Percentiles rank a stretch among this genome's conserved stretches.
Conservation (phyloP, 2,797 vertebrate genomes). For the Forpus xanthops region DNA sequence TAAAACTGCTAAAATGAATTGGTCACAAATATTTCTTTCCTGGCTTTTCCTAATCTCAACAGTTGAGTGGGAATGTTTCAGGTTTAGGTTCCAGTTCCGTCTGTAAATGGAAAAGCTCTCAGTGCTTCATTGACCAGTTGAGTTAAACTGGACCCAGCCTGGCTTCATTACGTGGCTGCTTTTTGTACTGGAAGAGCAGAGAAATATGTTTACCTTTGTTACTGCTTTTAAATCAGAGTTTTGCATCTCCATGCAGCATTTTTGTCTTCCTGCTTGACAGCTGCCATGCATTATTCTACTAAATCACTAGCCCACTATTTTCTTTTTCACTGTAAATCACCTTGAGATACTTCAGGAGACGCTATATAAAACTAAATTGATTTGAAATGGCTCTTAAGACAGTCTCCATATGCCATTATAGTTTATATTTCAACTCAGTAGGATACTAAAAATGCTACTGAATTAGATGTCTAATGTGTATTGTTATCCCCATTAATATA, state of each 20-base stretch:
- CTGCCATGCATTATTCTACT: constrained; percentile 7
- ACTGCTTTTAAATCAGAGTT: constrained; percentile 17
- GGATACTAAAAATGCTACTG: constrained; percentile 61
- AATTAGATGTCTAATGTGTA: constrained; percentile 47
- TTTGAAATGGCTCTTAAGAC: constrained; percentile 67
- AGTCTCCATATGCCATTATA: constrained; percentile 55
- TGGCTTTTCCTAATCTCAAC: constrained; percentile 34
- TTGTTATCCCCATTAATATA: constrained; percentile 66
- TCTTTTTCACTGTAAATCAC: constrained; percentile 54
- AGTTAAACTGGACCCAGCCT: neutral
- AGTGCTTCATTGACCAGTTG: neutral
- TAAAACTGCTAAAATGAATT: constrained; percentile 60
- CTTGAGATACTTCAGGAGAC: constrained; percentile 51
- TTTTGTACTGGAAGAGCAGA: neutral
- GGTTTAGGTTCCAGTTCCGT: constrained; percentile 20
- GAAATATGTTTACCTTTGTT: constrained; percentile 3
- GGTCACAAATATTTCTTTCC: constrained; percentile 57
- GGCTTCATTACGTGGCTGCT: neutral
- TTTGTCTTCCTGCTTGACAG: constrained; percentile 35
- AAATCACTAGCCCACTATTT: constrained; percentile 61
- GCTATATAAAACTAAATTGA: constrained; percentile 62
- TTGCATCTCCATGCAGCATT: constrained; percentile 9
- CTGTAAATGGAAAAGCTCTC: constrained; percentile 12
- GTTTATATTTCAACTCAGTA: constrained; percentile 56
- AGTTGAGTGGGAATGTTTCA: constrained; percentile 14